These are phyloP conservation scores for Drosophila truncata DNA, from an alignment of 1,140 invertebrate species.

Conservation along the genomic window DNA sequence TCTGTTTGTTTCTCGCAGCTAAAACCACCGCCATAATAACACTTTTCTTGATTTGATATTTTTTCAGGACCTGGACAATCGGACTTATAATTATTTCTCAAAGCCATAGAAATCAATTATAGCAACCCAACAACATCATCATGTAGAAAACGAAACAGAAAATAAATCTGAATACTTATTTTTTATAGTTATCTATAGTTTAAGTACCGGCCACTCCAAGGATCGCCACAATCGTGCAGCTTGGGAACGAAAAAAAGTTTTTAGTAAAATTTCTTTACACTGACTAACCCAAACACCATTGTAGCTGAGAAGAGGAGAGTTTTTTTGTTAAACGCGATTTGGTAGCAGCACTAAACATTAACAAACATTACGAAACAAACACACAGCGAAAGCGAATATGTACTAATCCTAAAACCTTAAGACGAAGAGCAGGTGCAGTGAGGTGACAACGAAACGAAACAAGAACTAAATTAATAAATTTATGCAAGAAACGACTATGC, in stretches of 20 bases:
- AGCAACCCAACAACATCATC: slow-evolving; percentile 60
- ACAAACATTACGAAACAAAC: slow-evolving; percentile 63
- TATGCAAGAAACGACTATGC: slow-evolving; percentile 57
- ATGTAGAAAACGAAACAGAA: slow-evolving; percentile 40
- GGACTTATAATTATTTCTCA: slow-evolving; percentile 85
- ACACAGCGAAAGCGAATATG: slow-evolving; percentile 68
- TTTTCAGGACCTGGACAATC: slow-evolving; percentile 85
- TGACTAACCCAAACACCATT: slow-evolving; percentile 56
- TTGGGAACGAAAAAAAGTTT: slow-evolving; percentile 74
- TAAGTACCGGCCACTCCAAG: slow-evolving; percentile 66
- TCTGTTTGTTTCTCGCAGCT: slow-evolving; percentile 18
- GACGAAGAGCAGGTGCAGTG: slow-evolving; percentile 54
- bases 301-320: slow-evolving; percentile 51
- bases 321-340: slow-evolving; percentile 77
- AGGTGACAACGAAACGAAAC: slow-evolving; percentile 81
- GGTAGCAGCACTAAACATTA: slow-evolving; percentile 72
- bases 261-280: slow-evolving; percentile 76
- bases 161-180: slow-evolving; percentile 36
- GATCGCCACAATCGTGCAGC: slow-evolving; percentile 54
- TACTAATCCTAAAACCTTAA: slow-evolving; percentile 71
- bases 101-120: slow-evolving; percentile 85
- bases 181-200: slow-evolving; percentile 59
- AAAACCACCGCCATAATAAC: slow-evolving; percentile 21
- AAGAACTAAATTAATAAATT: slow-evolving; percentile 38
- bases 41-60: slow-evolving; percentile 58